Evolutionary conservation across 1,140 invertebrate species (phyloP).

Genomic region (Asobara japonica): DNA sequence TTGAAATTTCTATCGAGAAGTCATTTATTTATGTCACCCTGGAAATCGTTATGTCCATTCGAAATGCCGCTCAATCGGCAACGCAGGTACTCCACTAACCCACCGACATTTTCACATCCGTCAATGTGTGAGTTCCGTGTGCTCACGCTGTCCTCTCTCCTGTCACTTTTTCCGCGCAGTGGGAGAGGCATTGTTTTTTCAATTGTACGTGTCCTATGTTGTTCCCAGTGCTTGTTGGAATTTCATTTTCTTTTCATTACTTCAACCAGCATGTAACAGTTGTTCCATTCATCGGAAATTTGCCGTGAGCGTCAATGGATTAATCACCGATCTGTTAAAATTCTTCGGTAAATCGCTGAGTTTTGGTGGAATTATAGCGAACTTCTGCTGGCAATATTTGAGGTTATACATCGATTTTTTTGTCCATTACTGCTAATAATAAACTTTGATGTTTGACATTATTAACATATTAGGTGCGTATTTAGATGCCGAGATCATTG

Average conservation of each 20-base stretch:
- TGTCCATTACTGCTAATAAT: not conserved
- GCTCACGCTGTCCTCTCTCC: too few relatives aligned
- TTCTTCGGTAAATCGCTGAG: not conserved
- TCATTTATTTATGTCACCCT: too few relatives aligned
- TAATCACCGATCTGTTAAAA: not conserved
- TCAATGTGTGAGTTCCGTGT: too few relatives aligned
- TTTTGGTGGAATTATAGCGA: not conserved
- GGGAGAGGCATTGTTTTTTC: constrained; percentile 5
- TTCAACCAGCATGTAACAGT: not conserved
- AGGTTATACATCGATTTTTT: constrained; percentile 11
- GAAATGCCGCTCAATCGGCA: too few relatives aligned
- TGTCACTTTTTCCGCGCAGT: too few relatives aligned
- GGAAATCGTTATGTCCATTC: too few relatives aligned
- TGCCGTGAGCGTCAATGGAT: not conserved
- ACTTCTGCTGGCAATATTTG: not conserved
- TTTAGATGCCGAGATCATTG: not conserved
- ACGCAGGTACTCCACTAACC: too few relatives aligned
- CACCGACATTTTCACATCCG: too few relatives aligned
- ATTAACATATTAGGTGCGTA: not conserved
- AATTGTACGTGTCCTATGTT: not conserved
- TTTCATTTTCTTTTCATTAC: not conserved
- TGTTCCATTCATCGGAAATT: not conserved
- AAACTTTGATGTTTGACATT: constrained; percentile 8
- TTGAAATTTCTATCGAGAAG: too few relatives aligned
- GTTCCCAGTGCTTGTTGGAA: not conserved